Base-by-base conservation (phyloP, 2,113 vertebrate species). In the Triplophysa tibetana region DNA sequence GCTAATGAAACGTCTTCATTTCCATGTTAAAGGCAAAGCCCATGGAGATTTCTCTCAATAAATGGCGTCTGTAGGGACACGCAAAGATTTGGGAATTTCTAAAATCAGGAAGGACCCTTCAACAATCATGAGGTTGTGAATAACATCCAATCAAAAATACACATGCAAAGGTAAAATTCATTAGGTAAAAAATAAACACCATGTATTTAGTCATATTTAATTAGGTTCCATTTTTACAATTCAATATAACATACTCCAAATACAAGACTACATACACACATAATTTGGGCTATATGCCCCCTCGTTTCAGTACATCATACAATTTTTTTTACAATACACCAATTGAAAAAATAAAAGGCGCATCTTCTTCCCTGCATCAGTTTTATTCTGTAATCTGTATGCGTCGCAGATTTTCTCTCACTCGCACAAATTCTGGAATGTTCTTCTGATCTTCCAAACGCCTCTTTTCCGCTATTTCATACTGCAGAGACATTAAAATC, bases 341-440 rank as follows among this genome's bases (percentile, higher is more conserved):
- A 17, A 38, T 56, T 38, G 24, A 29, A 65, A 72, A 70, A 62
- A 23, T 24, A 26, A 33, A 75, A 58, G 52, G 38, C 19, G 1
- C 3, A 14, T 65, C 26, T n/a, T 54, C 74, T 54, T 11, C 45
- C 64, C 11, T 33, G 11, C 12, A 13, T 54, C 24, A 14, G 26
- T 63, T 41, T 70, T 50, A 29, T 33, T 21, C 33, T 0, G 61
- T 73, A 26, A 70, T 17, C 66, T 90, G 88, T 11, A 90, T 91
- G 80, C 89, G 90, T 78, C 88, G 87, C 85, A 94, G 89, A 76
- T 91, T 92, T 77, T 94, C 90, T 85, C 86, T 88, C 75, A 93
- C 90, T 5, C 90, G 88, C 74, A 95, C 91, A 91, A 94, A 93
- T 84, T 94, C 89, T 2, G 92, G 92, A 41, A 79, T 69, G 70